phyloP scores from a whole-genome alignment of 2,113 vertebrate genomes.

The Glaucomys volans region DNA sequence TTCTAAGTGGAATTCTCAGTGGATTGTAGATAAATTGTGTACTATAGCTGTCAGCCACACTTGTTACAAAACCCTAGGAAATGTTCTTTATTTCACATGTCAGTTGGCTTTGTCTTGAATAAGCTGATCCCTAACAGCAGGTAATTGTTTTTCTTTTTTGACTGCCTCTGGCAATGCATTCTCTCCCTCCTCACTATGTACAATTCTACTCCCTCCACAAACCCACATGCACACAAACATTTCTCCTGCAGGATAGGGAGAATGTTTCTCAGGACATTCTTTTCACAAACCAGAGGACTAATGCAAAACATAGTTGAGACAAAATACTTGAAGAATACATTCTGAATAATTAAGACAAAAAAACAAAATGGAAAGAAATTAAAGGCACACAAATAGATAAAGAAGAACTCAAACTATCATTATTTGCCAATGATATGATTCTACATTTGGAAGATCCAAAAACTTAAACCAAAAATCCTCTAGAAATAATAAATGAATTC shows the following conservation, averaged over 20 bases:
- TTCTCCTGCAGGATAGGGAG: neutral
- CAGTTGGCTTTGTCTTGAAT: constrained; percentile 50
- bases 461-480: no score
- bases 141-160: constrained; percentile 44
- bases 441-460: no score
- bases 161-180: neutral
- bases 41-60: neutral
- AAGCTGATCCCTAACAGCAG: neutral
- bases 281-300: neutral
- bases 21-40: constrained; percentile 53
- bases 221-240: neutral
- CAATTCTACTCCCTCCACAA: neutral
- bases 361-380: neutral
- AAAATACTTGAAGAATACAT: neutral
- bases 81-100: constrained; percentile 50
- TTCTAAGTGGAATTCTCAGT: constrained; percentile 54
- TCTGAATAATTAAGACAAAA: constrained; percentile 16
- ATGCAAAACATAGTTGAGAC: neutral
- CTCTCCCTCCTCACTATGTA: neutral
- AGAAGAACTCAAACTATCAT: no score
- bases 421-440: no score
- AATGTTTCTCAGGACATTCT: neutral
- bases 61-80: constrained; percentile 31
- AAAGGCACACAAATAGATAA: no score
- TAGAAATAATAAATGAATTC: no score